Evolutionary conservation across 2,797 vertebrate species (phyloP).

Genomic region (Simalia tracyae): DNA sequence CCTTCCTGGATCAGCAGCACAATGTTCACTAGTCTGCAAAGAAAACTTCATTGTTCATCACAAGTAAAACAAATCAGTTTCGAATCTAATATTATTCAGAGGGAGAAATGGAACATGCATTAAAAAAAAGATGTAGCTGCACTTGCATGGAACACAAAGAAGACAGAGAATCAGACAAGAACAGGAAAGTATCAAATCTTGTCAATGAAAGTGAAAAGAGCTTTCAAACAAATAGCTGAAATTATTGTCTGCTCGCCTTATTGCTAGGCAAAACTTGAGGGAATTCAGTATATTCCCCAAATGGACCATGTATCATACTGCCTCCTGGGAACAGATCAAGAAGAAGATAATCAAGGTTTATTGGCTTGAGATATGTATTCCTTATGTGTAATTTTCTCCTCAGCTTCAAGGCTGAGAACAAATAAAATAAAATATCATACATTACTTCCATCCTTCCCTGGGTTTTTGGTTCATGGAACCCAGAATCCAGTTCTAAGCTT

Average conservation of each 20-base stretch:
- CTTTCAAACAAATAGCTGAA: constrained; percentile 24
- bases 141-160: neutral
- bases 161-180: neutral
- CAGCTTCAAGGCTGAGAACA: neutral
- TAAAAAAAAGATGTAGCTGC: neutral
- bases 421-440: neutral
- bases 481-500: neutral
- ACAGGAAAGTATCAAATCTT: neutral
- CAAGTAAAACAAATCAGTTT: neutral
- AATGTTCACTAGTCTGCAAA: neutral
- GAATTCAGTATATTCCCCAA: neutral
- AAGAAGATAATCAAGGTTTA: neutral
- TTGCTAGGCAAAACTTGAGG: neutral
- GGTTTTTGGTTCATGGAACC: neutral
- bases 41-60: neutral
- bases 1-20: neutral
- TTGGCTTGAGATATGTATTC: neutral
- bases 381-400: neutral
- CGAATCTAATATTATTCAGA: neutral
- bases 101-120: neutral
- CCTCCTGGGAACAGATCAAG: neutral
- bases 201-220: constrained; percentile 20
- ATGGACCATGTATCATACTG: neutral
- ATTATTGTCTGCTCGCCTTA: neutral
- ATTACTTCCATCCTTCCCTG: neutral